Evolutionary conservation across 2,888 invertebrate genomes (phyloP).

Genomic region (Apamea anceps): DNA sequence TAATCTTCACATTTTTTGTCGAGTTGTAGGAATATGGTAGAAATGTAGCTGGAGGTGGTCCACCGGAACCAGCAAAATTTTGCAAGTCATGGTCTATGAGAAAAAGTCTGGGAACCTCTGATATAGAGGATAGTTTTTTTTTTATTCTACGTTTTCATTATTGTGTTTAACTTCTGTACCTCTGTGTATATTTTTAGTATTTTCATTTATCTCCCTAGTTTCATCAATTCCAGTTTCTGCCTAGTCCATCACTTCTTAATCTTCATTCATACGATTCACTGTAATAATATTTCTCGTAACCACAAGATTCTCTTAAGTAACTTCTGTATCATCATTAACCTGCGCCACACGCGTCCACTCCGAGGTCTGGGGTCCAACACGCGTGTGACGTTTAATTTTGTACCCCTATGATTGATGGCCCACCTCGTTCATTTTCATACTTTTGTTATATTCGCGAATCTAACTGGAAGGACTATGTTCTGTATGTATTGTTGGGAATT

Average conservation of each 20-base stretch:
- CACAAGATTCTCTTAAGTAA: constrained; percentile 43
- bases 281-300: constrained; percentile 34
- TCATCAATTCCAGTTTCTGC: not conserved
- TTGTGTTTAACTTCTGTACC: not conserved
- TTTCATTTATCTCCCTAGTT: not conserved
- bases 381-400: constrained; percentile 90
- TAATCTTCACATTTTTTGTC: too few relatives aligned
- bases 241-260: not conserved
- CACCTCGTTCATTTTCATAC: constrained; percentile 85
- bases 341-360: constrained; percentile 76
- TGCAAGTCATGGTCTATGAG: too few relatives aligned
- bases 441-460: constrained; percentile 75
- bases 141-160: not conserved
- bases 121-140: not conserved
- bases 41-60: too few relatives aligned
- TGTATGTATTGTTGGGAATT: constrained; percentile 60
- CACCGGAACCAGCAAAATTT: too few relatives aligned
- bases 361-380: constrained; percentile 74
- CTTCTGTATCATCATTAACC: constrained; percentile 73
- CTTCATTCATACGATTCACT: not conserved
- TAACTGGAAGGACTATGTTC: constrained; percentile 62
- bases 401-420: constrained; percentile 88
- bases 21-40: too few relatives aligned
- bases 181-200: not conserved
- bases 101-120: too few relatives aligned